Evolutionary conservation across 2,113 vertebrate genomes (phyloP).

Genomic region (Pachyramphus minor): DNA sequence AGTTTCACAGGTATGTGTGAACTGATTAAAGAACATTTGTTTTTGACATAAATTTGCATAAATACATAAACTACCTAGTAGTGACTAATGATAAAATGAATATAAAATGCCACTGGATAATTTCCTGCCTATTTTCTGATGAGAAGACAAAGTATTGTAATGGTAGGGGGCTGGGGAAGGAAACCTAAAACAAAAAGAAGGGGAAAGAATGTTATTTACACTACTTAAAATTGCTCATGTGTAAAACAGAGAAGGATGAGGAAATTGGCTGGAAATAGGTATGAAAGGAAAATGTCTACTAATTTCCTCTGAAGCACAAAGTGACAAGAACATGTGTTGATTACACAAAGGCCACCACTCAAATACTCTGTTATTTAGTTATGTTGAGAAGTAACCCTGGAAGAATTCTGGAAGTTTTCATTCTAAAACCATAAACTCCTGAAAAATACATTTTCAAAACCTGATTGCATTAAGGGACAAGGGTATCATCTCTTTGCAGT

Average conservation of each 20-base stretch:
- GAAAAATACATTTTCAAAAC: neutral
- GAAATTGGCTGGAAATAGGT: constrained; percentile 27
- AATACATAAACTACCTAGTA: constrained; percentile 36
- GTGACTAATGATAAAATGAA: constrained; percentile 11
- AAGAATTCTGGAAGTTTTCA: constrained; percentile 3
- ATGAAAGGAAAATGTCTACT: constrained; percentile 26
- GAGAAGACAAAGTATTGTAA: neutral
- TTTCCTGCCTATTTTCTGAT: constrained; percentile 13
- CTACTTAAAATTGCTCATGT: constrained; percentile 45
- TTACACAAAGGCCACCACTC: constrained; percentile 14
- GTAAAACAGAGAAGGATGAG: constrained; percentile 33
- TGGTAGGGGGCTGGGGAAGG: neutral
- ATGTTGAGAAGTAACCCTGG: neutral
- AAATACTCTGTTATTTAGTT: neutral
- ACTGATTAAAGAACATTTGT: constrained; percentile 30
- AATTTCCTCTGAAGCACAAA: constrained; percentile 46
- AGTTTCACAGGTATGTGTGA: neutral
- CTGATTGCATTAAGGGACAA: neutral
- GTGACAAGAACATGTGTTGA: constrained; percentile 13
- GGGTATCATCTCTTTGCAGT: neutral
- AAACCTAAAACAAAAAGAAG: neutral
- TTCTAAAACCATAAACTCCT: neutral
- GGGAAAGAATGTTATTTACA: neutral
- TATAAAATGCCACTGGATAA: constrained; percentile 19
- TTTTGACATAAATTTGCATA: constrained; percentile 53